Evolutionary conservation across 2,113 vertebrate species (phyloP), one percentile per base, ranked within the genome.

Genomic region (Circaetus gallicus): DNA sequence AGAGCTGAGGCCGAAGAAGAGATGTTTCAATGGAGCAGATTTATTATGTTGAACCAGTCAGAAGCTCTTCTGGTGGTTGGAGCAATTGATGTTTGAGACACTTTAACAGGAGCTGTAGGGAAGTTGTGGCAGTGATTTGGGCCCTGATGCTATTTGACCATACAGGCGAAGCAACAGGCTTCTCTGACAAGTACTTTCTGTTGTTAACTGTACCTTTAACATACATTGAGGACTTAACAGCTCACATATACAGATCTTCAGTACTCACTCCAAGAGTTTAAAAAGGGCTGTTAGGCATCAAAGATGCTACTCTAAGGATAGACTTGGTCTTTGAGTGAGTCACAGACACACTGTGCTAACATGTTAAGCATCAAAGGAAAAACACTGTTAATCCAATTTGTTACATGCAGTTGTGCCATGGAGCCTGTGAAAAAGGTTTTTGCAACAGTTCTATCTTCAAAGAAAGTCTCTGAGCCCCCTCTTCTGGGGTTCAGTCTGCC

Each of bases 311-410:
- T 93, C 5, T 36, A 52, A 53, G 62, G 87, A 55, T 22, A 76
- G 38, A 36, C 19, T 85, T 91, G 76, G 61, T 88, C 78, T 91
- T 87, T 65, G 73, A 82, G 69, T 94, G 95, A 96, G 49, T 96
- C 82, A 87, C 2, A 6, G 34, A 87, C 38, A 34, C 21, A 18
- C 19, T 90, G 77, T 86, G 49, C 84, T 58, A 47, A 85, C 81
- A 49, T 1, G 53, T 45, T 76, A 69, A 61, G 19, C 24, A 45
- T 20, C 11, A 12, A 66, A 56, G 82, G 31, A 61, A 40, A 76
- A 76, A 2, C 40, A 15, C 9, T 10, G 3, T 49, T 66, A 59
- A 76, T 90, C 52, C 43, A 13, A 9, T 71, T 90, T 89, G 31
- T 87, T 74, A 18, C 3, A 29, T 62, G 17, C 36, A 61, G 21